A percentile compares a stretch with the other conserved stretches of the same genome.
Evolutionary conservation across 1,140 invertebrate genomes (phyloP).

Genomic region (Zelostemma sp.): DNA sequence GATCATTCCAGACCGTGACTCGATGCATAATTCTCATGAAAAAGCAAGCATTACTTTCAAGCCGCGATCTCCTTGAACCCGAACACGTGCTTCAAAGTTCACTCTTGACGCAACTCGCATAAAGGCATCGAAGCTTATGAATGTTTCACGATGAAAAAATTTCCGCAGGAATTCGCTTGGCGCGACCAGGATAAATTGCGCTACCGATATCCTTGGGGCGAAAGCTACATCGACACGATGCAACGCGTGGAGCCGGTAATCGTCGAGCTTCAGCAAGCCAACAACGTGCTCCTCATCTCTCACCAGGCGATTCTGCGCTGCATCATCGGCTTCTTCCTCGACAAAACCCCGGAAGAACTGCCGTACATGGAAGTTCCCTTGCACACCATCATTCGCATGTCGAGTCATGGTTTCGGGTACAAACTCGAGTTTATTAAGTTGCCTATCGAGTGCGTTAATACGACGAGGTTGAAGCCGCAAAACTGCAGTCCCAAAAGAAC

Average conservation of each 20-base stretch:
- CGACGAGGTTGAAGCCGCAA: constrained; percentile 79
- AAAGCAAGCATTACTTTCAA: neutral
- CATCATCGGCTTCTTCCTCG: constrained; percentile 90
- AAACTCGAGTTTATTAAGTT: constrained; percentile 84
- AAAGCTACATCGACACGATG: constrained; percentile 91
- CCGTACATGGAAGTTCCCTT: constrained; percentile 93
- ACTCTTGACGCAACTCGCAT: neutral
- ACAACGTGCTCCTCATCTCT: constrained; percentile 88
- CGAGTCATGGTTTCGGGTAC: constrained; percentile 86
- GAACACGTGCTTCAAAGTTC: neutral
- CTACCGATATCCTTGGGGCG: constrained; percentile 93
- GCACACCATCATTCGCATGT: constrained; percentile 90
- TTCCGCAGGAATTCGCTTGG: constrained; percentile 82
- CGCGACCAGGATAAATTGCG: constrained; percentile 92
- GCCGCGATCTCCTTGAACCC: neutral
- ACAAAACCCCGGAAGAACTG: constrained; percentile 85
- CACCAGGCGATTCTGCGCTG: constrained; percentile 94
- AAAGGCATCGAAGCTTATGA: neutral
- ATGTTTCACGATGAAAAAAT: neutral
- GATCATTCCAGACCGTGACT: neutral
- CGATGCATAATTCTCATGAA: neutral
- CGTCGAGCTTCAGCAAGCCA: constrained; percentile 84
- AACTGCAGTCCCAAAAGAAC: constrained; percentile 77
- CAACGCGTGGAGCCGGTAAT: constrained; percentile 85
- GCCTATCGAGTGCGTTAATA: constrained; percentile 88